Evolutionary conservation across 2,797 vertebrate genomes (phyloP).

Genomic region (Onychomys arenicola): DNA sequence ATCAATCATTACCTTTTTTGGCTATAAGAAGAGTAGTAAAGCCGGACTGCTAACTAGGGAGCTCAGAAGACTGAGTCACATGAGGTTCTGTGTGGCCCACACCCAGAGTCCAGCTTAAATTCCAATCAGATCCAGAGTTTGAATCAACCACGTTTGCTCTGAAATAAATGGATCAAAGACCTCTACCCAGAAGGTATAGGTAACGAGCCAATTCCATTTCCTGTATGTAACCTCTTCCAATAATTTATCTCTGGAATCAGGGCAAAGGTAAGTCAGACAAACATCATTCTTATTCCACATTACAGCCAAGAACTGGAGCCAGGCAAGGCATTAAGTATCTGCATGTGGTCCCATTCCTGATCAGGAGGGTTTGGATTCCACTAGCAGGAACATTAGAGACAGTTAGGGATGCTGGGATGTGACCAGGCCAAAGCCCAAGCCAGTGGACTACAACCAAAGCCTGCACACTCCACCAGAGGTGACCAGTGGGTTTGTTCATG

Average conservation of each 20-base stretch:
- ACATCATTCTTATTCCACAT: slow-evolving; percentile 15
- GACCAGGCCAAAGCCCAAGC: background rate
- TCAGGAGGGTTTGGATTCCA: background rate
- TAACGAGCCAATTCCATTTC: background rate
- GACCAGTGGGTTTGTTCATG: background rate
- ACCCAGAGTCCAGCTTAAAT: background rate
- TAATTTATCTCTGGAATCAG: slow-evolving; percentile 70
- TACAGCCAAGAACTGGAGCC: background rate
- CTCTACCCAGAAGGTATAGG: background rate
- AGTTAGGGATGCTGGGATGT: background rate
- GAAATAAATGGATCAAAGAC: background rate
- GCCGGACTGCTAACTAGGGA: background rate
- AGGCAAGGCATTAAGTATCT: background rate
- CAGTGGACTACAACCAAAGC: background rate
- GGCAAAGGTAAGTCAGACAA: slow-evolving; percentile 56
- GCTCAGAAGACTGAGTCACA: background rate
- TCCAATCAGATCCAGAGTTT: slow-evolving; percentile 27
- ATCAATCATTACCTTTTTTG: background rate
- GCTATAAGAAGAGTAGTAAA: background rate
- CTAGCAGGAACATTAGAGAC: background rate
- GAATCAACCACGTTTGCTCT: background rate
- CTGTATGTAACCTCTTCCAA: background rate
- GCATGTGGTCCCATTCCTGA: background rate
- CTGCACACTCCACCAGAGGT: background rate
- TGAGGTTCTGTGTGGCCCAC: background rate